Evolutionary conservation across 1,140 invertebrate genomes (phyloP), one percentile per base, ranked within the genome.

Genomic region (Cydia strobilella): DNA sequence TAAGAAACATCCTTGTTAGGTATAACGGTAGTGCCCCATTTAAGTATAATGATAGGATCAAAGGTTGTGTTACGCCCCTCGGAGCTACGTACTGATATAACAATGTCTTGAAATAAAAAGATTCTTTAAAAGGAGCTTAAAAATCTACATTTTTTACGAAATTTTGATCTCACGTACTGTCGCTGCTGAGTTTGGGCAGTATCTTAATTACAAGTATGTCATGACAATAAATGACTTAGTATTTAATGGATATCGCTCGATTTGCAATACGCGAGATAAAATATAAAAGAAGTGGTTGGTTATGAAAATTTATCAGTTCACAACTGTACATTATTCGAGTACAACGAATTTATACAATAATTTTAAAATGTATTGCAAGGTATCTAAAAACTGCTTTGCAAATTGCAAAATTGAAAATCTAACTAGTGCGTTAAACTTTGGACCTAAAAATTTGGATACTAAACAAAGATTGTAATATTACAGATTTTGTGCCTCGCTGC

Each of bases 251-350:
- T 59, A 59, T 23, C 54, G 9, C 31, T 69, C 27, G 63, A 65
- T 31, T 39, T 18, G 27, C 4, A 39, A 18, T 12, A 18, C 18
- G n/a, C 74, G 1, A 72, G 75, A 84, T 88, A 63, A 63, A 10
- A 10, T 25, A 88, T 88, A 88, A 87, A 90, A 87, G 85, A 83
- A 79, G 73, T 77, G 73, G 76, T 73, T 78, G 75, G 48, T 78
- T 78, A 75, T 73, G 35, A 69, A 76, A 74, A 75, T 65, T 78
- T 84, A 90, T 88, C 86, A 90, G 83, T 90, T 78, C 9, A 73
- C 74, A 45, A 39, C 63, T 71, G 39, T 71, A 51, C 75, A 79
- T 74, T 62, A 78, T 78, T 75, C 54, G 76, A 80, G 73, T 73
- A 23, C 62, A 76, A 71, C 51, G 73, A 74, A 66, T 15, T 75